Conservation (phyloP, 2,888 invertebrate species). For the Pasiphila rectangulata region DNA sequence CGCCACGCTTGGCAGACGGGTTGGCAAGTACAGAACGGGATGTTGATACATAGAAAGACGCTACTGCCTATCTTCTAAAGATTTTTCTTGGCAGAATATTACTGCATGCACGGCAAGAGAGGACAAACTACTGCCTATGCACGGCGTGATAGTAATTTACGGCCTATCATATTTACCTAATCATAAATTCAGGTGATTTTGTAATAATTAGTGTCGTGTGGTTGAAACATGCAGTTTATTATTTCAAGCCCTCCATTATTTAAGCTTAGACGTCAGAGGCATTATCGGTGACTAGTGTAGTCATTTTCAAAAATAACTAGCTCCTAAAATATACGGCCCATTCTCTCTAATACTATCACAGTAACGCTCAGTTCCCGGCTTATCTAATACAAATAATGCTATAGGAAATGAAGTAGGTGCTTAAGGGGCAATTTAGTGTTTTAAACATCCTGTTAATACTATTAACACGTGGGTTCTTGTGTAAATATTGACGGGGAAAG, state of each 20-base stretch:
- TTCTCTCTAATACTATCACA: conserved; percentile 72
- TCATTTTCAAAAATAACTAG: conserved; percentile 77
- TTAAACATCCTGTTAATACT: conserved; percentile 72
- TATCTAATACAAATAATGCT: conserved; percentile 72
- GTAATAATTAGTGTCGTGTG: background rate
- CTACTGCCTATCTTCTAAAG: too few species aligned
- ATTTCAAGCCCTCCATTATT: conserved; percentile 48
- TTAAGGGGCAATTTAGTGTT: conserved; percentile 63
- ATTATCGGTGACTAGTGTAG: conserved; percentile 76
- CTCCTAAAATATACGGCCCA: conserved; percentile 65
- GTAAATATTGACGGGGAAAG: conserved; percentile 68
- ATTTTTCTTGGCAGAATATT: too few species aligned
- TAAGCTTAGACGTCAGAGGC: conserved; percentile 55
- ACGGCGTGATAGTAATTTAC: too few species aligned
- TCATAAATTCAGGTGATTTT: too few species aligned
- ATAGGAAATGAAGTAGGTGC: conserved; percentile 70
- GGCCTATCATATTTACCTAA: conserved; percentile 70
- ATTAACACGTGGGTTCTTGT: conserved; percentile 67
- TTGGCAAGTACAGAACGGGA: too few species aligned
- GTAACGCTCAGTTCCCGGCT: conserved; percentile 60
- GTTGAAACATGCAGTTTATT: conserved; percentile 37
- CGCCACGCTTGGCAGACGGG: too few species aligned
- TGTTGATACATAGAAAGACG: too few species aligned
- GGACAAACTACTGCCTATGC: too few species aligned
- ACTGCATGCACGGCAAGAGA: too few species aligned